Base-by-base conservation (phyloP, 2,113 vertebrate species). In the Pseudolaguvia tuberculata region DNA sequence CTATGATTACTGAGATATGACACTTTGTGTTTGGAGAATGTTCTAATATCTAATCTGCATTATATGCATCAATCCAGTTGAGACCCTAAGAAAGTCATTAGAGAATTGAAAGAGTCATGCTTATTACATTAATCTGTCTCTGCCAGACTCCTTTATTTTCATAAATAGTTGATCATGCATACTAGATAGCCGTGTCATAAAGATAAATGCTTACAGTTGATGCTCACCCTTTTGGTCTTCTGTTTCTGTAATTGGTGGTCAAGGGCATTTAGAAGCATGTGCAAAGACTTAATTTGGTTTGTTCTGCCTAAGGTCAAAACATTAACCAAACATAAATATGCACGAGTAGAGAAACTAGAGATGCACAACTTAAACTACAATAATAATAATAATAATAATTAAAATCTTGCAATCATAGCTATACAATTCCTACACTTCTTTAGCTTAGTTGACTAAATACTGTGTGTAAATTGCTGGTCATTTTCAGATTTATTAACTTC, bases 121-220 rank as follows among this genome's bases (percentile, higher is more conserved):
- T 61, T 48, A 50, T 72, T 61, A 57, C 75, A 55, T 65, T 73
- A 78, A 78, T 81, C 78, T 48, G 63, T 83, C 82, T 81, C 67
- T 78, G 82, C 75, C 80, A 79, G 31, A 65, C 14, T 27, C 35
- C 72, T 78, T 81, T 25, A 81, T 83, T 79, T 83, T 70, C 78
- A 81, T 81, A 78, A 81, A 81, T 73, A 71, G 71, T 55, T 62
- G 66, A 78, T 81, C 69, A 81, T 25, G 72, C 47, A 15, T 57
- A 78, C 62, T 68, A 75, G 80, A 81, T 79, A 75, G 73, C 80
- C 71, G 56, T 83, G 80, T 81, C 79, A 66, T 25, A 35, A 78
- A 83, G 80, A 83, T 73, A 21, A 81, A 81, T 79, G 75, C 70
- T 66, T 50, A 62, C 58, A 21, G 78, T 70, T 73, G 51, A 25